phyloP scores from a whole-genome alignment of 1,140 invertebrate species.

The Scaptomyza montana region DNA sequence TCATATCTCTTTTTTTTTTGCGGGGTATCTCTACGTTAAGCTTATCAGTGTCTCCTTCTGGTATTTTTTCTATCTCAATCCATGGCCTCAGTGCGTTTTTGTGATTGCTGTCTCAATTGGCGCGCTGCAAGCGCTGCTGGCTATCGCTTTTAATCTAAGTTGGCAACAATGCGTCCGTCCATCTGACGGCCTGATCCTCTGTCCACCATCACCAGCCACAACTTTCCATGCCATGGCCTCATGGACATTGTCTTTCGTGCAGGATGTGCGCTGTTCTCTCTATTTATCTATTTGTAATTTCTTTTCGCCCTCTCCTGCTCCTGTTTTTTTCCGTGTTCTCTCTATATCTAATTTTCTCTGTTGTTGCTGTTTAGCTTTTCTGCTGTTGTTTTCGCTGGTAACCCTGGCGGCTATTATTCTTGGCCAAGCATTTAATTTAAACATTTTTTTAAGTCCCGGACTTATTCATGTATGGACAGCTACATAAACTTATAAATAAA shows the following conservation, averaged over 20 bases:
- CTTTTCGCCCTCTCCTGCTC: conserved; percentile 5
- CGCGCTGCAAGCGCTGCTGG: conserved; percentile 55
- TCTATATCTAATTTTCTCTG: conserved; percentile 8
- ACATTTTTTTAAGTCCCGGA: conserved; percentile 31
- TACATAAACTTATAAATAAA: conserved; percentile 17
- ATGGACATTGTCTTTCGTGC: conserved; percentile 34
- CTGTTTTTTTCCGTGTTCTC: neutral
- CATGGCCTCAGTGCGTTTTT: conserved; percentile 43
- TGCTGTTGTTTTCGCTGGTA: conserved; percentile 24
- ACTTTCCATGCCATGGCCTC: neutral
- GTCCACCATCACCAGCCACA: neutral
- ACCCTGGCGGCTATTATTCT: conserved; percentile 49
- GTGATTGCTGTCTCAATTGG: conserved; percentile 72
- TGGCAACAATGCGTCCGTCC: conserved; percentile 60
- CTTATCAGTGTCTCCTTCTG: neutral
- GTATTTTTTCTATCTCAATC: conserved; percentile 11
- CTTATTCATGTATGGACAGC: conserved; percentile 41
- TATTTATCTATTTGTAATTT: conserved; percentile 45
- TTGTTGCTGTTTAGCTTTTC: neutral
- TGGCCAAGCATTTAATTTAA: conserved; percentile 49
- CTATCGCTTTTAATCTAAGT: conserved; percentile 73
- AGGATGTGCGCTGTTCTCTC: conserved; percentile 32
- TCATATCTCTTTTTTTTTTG: neutral
- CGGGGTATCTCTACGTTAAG: neutral
- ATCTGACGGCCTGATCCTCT: neutral